A percentile compares a stretch with the other conserved stretches of the same genome.
These are phyloP conservation scores for Dreissena polymorpha DNA, from an alignment of 1,140 invertebrate genomes.

Conservation along the genomic window DNA sequence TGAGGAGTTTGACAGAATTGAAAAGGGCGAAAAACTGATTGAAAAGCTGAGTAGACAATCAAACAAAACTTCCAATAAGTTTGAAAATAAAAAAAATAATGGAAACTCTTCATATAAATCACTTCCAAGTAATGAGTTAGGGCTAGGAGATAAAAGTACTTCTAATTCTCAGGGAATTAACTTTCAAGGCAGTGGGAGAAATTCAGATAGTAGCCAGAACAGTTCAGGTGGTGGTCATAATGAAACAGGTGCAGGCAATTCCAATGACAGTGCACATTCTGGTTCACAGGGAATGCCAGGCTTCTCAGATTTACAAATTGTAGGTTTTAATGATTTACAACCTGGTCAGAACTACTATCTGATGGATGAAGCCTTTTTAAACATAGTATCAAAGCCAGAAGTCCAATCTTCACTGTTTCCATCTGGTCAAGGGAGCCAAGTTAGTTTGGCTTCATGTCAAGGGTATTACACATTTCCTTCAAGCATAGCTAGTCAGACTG, in stretches of 20 bases:
- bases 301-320: slow-evolving; percentile 28
- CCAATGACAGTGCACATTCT: not conserved
- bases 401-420: too few relatives aligned
- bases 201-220: not conserved
- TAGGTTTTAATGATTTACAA: slow-evolving; percentile 31
- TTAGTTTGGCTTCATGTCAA: too few relatives aligned
- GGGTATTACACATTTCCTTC: too few relatives aligned
- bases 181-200: not conserved
- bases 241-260: too few relatives aligned
- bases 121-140: not conserved
- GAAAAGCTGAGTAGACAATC: not conserved
- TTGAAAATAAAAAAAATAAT: too few relatives aligned
- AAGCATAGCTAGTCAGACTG: too few relatives aligned
- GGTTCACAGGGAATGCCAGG: not conserved
- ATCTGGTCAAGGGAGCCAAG: too few relatives aligned
- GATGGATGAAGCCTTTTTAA: not conserved
- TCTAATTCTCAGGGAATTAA: not conserved
- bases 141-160: not conserved
- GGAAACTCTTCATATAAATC: too few relatives aligned
- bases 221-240: not conserved
- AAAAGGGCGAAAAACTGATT: not conserved
- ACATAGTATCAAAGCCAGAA: not conserved
- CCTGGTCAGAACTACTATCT: slow-evolving; percentile 37
- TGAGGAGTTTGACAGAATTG: slow-evolving; percentile 33
- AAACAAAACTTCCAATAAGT: not conserved